Conservation (phyloP, 2,113 vertebrate species). For the Paradisaea rubra region DNA sequence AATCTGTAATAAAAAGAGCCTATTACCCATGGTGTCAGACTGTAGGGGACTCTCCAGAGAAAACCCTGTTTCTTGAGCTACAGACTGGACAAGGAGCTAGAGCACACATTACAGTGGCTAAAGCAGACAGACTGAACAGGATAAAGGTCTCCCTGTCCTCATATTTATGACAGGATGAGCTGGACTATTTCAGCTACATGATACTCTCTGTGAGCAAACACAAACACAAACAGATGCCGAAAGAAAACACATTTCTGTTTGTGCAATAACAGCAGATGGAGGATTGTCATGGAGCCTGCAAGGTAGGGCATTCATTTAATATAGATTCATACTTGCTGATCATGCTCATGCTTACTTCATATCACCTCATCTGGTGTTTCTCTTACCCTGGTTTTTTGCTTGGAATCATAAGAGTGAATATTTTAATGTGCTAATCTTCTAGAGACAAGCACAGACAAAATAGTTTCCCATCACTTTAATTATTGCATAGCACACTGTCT, state of each 20-base stretch:
- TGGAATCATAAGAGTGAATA: not conserved
- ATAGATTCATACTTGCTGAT: not conserved
- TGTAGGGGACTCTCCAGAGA: not conserved
- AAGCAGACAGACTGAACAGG: not conserved
- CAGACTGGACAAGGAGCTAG: not conserved
- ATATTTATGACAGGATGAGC: not conserved
- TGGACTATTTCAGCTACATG: not conserved
- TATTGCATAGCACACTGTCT: not conserved
- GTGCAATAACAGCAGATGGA: not conserved
- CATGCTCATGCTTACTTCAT: not conserved
- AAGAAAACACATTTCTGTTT: not conserved
- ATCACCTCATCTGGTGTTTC: not conserved
- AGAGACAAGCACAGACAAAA: not conserved
- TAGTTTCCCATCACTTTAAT: slow-evolving; percentile 1
- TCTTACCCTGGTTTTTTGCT: not conserved
- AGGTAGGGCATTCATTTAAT: not conserved
- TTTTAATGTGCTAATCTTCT: not conserved
- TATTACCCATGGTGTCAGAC: not conserved
- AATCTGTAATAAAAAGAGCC: not conserved
- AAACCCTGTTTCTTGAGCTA: not conserved
- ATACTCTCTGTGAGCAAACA: not conserved
- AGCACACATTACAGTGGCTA: not conserved
- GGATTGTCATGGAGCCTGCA: not conserved
- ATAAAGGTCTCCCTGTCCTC: not conserved
- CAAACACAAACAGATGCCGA: not conserved